Conservation (phyloP, 2,888 invertebrate species). For the Eupithecia tripunctaria region DNA sequence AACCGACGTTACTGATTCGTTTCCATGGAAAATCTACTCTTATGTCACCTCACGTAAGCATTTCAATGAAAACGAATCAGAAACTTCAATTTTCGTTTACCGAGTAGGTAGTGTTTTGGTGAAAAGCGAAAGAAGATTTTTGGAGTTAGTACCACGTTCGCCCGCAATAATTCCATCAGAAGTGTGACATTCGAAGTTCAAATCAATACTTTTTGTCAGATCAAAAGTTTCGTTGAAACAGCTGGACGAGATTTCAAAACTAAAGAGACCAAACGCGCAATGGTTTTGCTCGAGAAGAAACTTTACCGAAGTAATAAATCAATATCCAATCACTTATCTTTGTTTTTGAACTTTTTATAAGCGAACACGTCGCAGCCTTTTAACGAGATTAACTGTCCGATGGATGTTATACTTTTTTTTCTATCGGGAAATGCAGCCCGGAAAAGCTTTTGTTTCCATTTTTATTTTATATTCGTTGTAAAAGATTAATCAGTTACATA, state of each 20-base stretch:
- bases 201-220: not conserved
- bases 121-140: not conserved
- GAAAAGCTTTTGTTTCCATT: not conserved
- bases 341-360: conserved; percentile 4
- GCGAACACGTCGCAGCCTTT: conserved; percentile 1
- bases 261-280: not conserved
- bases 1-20: no score
- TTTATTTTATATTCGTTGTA: not conserved
- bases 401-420: not conserved
- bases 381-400: conserved; percentile 7
- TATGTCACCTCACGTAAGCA: no score
- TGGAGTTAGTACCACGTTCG: not conserved
- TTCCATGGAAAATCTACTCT: no score
- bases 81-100: no score
- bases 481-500: not conserved
- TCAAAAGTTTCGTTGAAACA: not conserved
- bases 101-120: not conserved
- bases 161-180: not conserved
- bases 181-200: not conserved
- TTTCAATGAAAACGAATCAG: no score
- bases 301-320: conserved; percentile 2
- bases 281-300: not conserved
- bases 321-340: conserved; percentile 7
- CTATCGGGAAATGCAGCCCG: not conserved
- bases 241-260: not conserved